Evolutionary conservation across 2,113 vertebrate species (phyloP), one percentile per base, ranked within the genome.

Genomic region (Cavia porcellus): DNA sequence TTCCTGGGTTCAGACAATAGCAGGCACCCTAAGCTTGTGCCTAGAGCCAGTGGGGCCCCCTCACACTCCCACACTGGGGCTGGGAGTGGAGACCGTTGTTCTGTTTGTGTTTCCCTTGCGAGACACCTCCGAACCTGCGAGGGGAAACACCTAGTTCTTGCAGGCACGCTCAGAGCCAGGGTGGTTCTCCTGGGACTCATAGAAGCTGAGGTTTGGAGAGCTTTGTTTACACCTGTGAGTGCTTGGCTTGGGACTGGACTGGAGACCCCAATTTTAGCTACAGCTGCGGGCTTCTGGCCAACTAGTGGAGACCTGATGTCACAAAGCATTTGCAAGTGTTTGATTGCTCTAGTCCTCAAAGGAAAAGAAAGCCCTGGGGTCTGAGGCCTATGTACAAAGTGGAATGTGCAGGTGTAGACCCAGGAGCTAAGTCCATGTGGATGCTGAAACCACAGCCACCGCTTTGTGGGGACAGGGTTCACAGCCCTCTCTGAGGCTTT

Each of bases 201-300:
- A 88, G 64, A 96, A 93, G 62, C 45, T 45, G 61, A 95, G 72
- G 35, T 45, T 77, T 90, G 47, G 83, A 68, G 79, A 64, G 52
- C 32, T 13, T 57, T 6, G 10, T 77, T 30, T 52, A 10, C 42
- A 50, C 17, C 72, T 47, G n/a, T 59, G 38, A 45, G 83, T 91
- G 24, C 28, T 62, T 70, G 64, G 68, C 81, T 32, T 77, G 30
- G 42, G 70, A 8, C 80, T 38, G 25, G 28, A 38, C 52, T 80
- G 28, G 52, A 45, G 30, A 61, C 35, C 30, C 25, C 66, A 3
- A 52, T 90, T 92, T 96, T 25, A 52, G 57, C 25, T 1, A 0
- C 28, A 47, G 82, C 22, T 52, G 10, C 35, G 62, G 80, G 74
- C 74, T 70, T 35, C 92, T n/a, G 62, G 62, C 47, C 50, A 72